These are phyloP conservation scores for Stenotaenia linearis DNA, from an alignment of 2,888 invertebrate genomes.

Conservation along the genomic window DNA sequence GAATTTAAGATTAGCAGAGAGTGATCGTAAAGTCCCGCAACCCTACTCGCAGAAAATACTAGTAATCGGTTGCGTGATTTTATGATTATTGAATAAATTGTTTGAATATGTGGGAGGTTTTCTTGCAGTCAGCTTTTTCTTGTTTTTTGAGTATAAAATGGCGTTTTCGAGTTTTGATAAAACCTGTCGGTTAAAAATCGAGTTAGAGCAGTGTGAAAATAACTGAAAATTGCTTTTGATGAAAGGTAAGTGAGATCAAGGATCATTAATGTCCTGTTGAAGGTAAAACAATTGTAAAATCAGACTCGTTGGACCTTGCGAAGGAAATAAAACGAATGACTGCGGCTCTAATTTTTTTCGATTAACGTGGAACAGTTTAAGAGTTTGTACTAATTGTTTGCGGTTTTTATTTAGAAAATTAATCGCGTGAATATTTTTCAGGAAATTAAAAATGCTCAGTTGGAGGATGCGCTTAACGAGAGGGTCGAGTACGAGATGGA, in stretches of 20 bases:
- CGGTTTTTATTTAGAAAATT: neutral
- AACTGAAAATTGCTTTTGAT: neutral
- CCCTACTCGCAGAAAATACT: too few species aligned
- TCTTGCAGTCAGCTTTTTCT: too few species aligned
- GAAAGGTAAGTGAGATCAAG: neutral
- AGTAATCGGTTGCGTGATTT: too few species aligned
- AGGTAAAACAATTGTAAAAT: neutral
- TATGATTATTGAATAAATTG: too few species aligned
- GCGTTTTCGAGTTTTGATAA: neutral
- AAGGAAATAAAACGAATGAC: neutral
- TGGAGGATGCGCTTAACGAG: conserved; percentile 59
- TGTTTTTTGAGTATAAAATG: too few species aligned
- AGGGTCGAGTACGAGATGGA: conserved; percentile 80
- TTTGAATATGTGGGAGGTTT: too few species aligned
- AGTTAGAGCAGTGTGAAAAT: neutral
- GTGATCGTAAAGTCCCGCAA: too few species aligned
- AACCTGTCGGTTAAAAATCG: neutral
- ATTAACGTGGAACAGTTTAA: neutral
- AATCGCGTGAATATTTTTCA: conserved; percentile 43
- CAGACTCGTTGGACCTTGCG: neutral
- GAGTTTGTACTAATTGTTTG: neutral
- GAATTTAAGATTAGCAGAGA: too few species aligned
- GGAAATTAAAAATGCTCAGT: conserved; percentile 64
- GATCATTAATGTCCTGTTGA: neutral
- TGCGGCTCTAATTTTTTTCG: neutral